phyloP scores from a whole-genome alignment of 2,797 vertebrate genomes.

The Lepilemur septentrionalis region DNA sequence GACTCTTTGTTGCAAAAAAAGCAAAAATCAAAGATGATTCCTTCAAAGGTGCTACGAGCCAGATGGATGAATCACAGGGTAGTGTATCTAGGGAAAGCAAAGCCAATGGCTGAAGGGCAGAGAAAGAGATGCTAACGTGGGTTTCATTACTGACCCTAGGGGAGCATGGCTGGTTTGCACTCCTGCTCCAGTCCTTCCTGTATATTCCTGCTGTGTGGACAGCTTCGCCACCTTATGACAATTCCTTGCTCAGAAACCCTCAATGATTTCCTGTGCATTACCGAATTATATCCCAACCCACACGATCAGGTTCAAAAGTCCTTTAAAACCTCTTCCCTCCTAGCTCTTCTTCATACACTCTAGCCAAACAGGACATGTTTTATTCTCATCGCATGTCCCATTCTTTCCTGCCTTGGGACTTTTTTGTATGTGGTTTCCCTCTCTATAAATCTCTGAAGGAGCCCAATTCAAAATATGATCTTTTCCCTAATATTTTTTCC shows the following conservation, averaged over 20 bases:
- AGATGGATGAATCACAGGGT: not conserved
- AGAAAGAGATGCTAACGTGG: not conserved
- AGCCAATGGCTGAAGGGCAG: fast-evolving
- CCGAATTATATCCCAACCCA: not conserved
- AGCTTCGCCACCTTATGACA: not conserved
- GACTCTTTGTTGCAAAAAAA: not conserved
- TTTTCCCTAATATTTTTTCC: not conserved
- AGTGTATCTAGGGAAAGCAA: not conserved
- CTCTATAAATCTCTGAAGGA: not conserved
- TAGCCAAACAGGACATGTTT: not conserved
- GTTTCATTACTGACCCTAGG: not conserved
- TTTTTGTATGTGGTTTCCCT: not conserved
- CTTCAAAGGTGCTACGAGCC: not conserved
- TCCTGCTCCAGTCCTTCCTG: not conserved
- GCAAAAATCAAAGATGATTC: not conserved
- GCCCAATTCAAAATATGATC: not conserved
- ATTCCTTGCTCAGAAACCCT: not conserved
- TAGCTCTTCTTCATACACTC: not conserved
- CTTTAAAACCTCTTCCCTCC: not conserved
- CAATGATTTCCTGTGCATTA: not conserved
- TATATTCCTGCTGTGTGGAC: not conserved
- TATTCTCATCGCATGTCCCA: not conserved
- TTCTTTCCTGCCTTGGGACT: not conserved
- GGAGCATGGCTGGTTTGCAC: fast-evolving
- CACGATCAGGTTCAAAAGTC: not conserved